These are phyloP conservation scores for Nemotelus pantherinus DNA, from an alignment of 2,888 invertebrate species.

Conservation along the genomic window DNA sequence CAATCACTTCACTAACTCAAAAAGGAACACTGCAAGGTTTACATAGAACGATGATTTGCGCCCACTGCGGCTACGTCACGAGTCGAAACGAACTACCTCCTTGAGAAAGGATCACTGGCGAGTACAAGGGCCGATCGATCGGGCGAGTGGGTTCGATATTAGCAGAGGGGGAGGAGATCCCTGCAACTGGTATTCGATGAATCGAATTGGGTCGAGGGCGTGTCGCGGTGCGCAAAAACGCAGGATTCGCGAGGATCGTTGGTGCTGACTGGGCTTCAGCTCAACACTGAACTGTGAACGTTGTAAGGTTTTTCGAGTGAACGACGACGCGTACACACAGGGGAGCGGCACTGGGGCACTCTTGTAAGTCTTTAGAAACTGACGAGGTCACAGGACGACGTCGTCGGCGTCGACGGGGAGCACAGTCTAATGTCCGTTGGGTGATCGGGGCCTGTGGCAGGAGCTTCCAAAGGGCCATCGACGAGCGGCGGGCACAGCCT, in stretches of 20 bases:
- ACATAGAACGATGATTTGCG: background rate
- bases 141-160: conserved; percentile 11
- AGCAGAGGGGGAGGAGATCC: background rate
- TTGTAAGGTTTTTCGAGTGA: conserved; percentile 13
- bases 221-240: background rate
- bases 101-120: conserved; percentile 22
- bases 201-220: conserved; percentile 35
- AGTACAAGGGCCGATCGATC: conserved; percentile 20
- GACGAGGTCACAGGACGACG: background rate
- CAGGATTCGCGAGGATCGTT: conserved; percentile 6
- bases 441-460: conserved; percentile 11
- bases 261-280: background rate
- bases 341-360: conserved; percentile 11
- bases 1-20: conserved; percentile 36
- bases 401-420: background rate
- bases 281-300: background rate
- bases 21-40: conserved; percentile 34
- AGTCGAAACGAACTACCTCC: background rate
- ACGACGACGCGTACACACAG: background rate
- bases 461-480: conserved; percentile 31
- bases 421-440: background rate
- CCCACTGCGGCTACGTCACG: background rate
- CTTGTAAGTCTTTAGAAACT: conserved; percentile 2
- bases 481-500: conserved; percentile 25
- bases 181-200: conserved; percentile 32